Percentiles rank a stretch among this genome's conserved stretches.
Evolutionary conservation across 2,113 vertebrate species (phyloP).

Genomic region (Xenopus borealis): DNA sequence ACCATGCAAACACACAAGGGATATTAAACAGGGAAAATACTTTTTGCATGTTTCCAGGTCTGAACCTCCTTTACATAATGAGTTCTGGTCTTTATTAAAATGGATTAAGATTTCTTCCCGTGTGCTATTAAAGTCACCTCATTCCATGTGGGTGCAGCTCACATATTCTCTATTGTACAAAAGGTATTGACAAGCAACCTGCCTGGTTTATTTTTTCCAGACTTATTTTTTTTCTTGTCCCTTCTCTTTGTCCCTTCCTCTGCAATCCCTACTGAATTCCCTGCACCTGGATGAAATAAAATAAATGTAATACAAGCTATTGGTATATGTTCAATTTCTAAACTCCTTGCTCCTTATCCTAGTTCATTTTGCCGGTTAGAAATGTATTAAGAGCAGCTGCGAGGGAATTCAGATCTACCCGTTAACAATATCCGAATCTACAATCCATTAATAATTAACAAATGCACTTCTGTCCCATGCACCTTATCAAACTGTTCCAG

Average conservation of each 20-base stretch:
- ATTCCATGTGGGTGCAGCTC: conserved; percentile 15
- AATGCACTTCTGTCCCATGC: conserved; percentile 32
- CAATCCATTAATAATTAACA: conserved; percentile 43
- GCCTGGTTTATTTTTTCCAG: conserved; percentile 14
- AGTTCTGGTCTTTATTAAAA: conserved; percentile 9
- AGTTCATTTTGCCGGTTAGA: conserved; percentile 4
- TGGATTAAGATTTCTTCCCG: conserved; percentile 21
- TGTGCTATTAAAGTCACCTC: conserved; percentile 20
- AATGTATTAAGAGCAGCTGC: conserved; percentile 15
- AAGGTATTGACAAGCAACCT: conserved; percentile 27
- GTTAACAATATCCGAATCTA: conserved; percentile 28
- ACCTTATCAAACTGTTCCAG: conserved; percentile 31
- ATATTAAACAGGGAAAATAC: too few relatives aligned
- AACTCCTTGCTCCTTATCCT: background rate
- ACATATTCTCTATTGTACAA: conserved; percentile 20
- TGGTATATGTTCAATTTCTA: conserved; percentile 20
- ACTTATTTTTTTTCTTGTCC: background rate
- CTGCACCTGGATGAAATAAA: conserved; percentile 39
- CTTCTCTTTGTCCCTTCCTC: conserved; percentile 18
- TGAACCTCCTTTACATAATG: background rate
- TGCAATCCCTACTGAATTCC: conserved; percentile 13
- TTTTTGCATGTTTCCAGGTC: background rate
- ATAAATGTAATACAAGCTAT: conserved; percentile 25
- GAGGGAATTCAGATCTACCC: conserved; percentile 6
- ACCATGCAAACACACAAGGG: too few relatives aligned